Evolutionary conservation across 2,113 vertebrate genomes (phyloP).

Genomic region (Lipophrys pholis): DNA sequence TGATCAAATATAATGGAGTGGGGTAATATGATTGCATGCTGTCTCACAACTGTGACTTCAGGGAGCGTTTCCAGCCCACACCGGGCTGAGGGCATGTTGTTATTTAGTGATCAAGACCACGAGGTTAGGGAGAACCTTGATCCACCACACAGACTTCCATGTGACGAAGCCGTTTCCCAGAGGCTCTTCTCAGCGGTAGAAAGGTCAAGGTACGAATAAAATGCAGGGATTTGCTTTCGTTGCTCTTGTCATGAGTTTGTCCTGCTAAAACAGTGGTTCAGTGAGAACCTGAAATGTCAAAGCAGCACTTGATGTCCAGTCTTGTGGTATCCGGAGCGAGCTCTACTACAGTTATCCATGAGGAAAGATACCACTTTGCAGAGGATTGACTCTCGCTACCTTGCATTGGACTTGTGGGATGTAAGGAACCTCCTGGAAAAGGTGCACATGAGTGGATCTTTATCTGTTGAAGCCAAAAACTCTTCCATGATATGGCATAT

Average conservation of each 20-base stretch:
- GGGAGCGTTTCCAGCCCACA: background rate
- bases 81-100: background rate
- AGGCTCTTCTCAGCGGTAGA: background rate
- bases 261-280: background rate
- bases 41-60: constrained; percentile 9
- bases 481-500: background rate
- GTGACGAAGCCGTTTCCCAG: background rate
- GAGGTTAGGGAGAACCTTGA: background rate
- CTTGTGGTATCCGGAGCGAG: background rate
- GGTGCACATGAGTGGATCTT: background rate
- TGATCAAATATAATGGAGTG: constrained; percentile 31
- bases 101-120: background rate
- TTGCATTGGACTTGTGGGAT: background rate
- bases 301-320: background rate
- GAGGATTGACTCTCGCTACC: background rate
- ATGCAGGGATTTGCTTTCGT: constrained; percentile 12
- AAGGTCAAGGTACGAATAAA: background rate
- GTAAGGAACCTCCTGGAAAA: background rate
- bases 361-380: background rate
- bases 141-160: background rate
- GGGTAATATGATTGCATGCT: constrained; percentile 6
- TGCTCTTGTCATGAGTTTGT: background rate
- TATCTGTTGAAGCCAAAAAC: constrained; percentile 9
- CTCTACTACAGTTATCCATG: background rate
- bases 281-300: background rate